A percentile compares a stretch with the other conserved stretches of the same genome.
Evolutionary conservation across 2,888 invertebrate species (phyloP).

Genomic region (Furcula furcula): DNA sequence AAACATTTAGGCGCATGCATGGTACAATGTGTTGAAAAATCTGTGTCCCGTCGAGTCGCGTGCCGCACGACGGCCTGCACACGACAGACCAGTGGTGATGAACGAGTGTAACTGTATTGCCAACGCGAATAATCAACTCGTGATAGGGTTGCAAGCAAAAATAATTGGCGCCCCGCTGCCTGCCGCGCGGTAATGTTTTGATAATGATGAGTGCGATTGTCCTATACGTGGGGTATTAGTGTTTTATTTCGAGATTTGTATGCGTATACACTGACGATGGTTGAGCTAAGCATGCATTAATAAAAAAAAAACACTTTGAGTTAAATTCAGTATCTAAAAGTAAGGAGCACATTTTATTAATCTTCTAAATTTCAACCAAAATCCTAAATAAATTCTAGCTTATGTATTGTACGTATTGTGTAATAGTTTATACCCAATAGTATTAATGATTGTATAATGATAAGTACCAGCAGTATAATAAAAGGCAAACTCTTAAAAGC

Average conservation of each 20-base stretch:
- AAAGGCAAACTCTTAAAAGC: no score
- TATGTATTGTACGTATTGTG: no score
- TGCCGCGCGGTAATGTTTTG: constrained; percentile 72
- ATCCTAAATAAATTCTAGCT: no score
- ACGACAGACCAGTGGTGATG: constrained; percentile 58
- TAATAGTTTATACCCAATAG: no score
- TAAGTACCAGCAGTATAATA: no score
- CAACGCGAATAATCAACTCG: constrained; percentile 55
- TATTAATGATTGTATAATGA: no score
- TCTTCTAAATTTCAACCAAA: no score
- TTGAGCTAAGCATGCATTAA: no score
- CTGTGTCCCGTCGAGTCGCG: constrained; percentile 30
- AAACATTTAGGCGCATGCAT: background rate
- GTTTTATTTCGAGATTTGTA: constrained; percentile 69
- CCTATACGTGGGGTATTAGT: constrained; percentile 44
- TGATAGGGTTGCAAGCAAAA: constrained; percentile 71
- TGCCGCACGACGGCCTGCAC: constrained; percentile 43
- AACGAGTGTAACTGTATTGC: constrained; percentile 66
- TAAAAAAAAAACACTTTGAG: no score
- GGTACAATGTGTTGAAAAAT: constrained; percentile 1
- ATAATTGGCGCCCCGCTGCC: constrained; percentile 79
- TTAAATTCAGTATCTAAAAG: no score
- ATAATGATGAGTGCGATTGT: constrained; percentile 73
- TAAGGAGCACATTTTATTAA: no score
- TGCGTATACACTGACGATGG: no score